Percentiles rank a stretch among this genome's conserved stretches.
phyloP scores from a whole-genome alignment of 2,888 invertebrate species.

The Cetonia aurata region DNA sequence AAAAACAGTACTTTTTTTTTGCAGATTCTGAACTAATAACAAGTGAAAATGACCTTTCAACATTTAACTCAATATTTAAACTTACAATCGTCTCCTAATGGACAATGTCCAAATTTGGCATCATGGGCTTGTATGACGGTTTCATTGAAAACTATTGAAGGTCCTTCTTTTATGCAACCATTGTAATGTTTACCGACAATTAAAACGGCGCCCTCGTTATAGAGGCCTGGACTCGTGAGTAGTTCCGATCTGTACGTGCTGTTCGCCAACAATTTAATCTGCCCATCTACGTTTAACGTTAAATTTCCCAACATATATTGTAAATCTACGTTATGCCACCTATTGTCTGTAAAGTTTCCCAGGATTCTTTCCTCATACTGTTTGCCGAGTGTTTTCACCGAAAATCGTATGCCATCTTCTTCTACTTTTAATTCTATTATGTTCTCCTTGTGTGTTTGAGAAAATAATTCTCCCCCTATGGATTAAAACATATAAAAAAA shows the following conservation, averaged over 20 bases:
- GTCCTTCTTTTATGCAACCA: constrained; percentile 88
- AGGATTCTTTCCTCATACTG: constrained; percentile 74
- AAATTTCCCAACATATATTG: constrained; percentile 74
- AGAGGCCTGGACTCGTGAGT: constrained; percentile 78
- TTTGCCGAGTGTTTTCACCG: constrained; percentile 66
- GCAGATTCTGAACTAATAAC: not conserved
- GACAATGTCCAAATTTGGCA: constrained; percentile 82
- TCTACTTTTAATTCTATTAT: constrained; percentile 62
- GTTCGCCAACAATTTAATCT: constrained; percentile 78
- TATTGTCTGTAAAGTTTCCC: constrained; percentile 81
- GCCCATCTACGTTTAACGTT: constrained; percentile 68
- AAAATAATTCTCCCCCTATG: constrained; percentile 78
- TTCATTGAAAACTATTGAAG: constrained; percentile 83
- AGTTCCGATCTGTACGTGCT: constrained; percentile 83
- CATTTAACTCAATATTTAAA: constrained; percentile 42
- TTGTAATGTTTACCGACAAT: constrained; percentile 85
- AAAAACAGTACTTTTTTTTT: too few relatives aligned
- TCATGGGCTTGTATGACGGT: constrained; percentile 75
- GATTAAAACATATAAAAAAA: not conserved
- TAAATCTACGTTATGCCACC: constrained; percentile 83
- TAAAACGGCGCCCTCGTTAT: constrained; percentile 79
- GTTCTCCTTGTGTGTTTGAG: constrained; percentile 74
- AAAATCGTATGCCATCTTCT: constrained; percentile 68
- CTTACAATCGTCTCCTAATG: constrained; percentile 80
- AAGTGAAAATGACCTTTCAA: not conserved